Evolutionary conservation across 92 coral and sea anemone species (phyloP).

Genomic region (Porites cylindrica): DNA sequence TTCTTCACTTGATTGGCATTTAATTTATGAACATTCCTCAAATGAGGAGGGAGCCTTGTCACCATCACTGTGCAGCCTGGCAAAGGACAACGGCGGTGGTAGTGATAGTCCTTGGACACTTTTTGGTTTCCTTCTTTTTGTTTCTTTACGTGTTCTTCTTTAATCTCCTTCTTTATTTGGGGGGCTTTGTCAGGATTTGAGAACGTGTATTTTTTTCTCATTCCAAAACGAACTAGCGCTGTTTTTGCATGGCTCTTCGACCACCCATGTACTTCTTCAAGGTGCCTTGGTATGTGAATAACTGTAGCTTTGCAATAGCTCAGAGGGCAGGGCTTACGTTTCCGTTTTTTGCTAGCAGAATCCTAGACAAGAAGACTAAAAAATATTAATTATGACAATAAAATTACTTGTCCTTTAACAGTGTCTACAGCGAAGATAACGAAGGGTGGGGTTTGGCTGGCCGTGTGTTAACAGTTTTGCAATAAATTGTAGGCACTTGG

Average conservation of each 20-base stretch:
- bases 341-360: neutral
- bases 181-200: constrained; percentile 15
- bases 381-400: neutral
- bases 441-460: neutral
- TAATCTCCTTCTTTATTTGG: neutral
- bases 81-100: constrained; percentile 33
- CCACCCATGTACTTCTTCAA: constrained; percentile 23
- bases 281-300: neutral
- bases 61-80: constrained; percentile 26
- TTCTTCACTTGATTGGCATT: constrained; percentile 14
- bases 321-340: constrained; percentile 11
- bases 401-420: too few species aligned
- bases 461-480: too few species aligned
- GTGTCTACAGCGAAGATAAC: too few species aligned
- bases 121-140: neutral
- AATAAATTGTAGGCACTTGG: too few species aligned
- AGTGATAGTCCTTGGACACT: constrained; percentile 20
- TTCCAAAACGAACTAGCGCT: constrained; percentile 15
- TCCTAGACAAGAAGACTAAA: neutral
- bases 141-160: neutral
- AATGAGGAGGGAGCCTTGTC: constrained; percentile 41
- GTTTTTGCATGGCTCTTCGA: neutral
- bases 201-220: constrained; percentile 38
- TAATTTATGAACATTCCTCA: constrained; percentile 38
- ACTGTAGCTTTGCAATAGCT: neutral